phyloP scores from a whole-genome alignment of 2,888 invertebrate genomes.

The Liodrosophila aerea region DNA sequence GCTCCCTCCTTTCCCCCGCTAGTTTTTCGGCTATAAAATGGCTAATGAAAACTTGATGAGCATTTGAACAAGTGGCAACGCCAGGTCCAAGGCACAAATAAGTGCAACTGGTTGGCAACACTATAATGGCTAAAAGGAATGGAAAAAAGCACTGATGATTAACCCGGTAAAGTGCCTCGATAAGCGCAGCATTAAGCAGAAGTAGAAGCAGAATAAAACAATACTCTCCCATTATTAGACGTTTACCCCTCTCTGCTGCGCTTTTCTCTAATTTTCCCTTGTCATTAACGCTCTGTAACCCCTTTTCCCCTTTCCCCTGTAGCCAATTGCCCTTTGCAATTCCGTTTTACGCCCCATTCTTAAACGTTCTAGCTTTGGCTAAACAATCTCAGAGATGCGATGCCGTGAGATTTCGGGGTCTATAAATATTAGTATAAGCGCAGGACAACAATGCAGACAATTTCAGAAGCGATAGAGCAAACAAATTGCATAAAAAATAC shows the following conservation, averaged over 20 bases:
- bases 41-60: constrained; percentile 74
- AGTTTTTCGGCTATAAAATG: constrained; percentile 41
- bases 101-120: constrained; percentile 22
- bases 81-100: constrained; percentile 10
- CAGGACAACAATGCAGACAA: constrained; percentile 20
- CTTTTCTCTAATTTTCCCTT: background rate
- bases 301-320: background rate
- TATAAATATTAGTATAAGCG: constrained; percentile 44
- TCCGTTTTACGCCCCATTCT: background rate
- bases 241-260: background rate
- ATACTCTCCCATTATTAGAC: constrained; percentile 5
- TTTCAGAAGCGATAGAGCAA: too few relatives aligned
- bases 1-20: background rate
- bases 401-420: constrained; percentile 14
- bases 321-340: too few relatives aligned
- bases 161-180: constrained; percentile 39
- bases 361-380: background rate
- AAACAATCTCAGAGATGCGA: too few relatives aligned
- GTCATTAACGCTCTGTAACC: background rate
- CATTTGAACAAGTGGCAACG: constrained; percentile 59
- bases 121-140: too few relatives aligned
- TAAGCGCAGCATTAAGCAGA: background rate
- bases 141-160: constrained; percentile 23
- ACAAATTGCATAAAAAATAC: constrained; percentile 51
- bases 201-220: too few relatives aligned